phyloP scores from a whole-genome alignment of 2,888 invertebrate genomes.

The Amphipoea lucens region DNA sequence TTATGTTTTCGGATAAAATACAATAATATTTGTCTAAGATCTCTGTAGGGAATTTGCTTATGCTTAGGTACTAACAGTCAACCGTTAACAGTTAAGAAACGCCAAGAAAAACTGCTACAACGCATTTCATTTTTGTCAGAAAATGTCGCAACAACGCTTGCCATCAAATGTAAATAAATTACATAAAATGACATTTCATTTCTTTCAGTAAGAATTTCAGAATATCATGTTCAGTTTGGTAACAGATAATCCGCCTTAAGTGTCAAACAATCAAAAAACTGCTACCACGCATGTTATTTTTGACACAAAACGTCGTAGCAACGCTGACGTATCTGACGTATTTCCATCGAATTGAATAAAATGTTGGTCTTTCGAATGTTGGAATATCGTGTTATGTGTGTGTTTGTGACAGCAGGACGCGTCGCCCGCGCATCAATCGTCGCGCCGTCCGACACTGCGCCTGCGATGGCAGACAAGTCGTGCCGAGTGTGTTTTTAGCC shows the following conservation, averaged over 20 bases:
- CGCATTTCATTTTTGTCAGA: neutral
- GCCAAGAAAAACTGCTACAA: neutral
- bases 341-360: constrained; percentile 63
- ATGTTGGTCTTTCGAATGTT: constrained; percentile 42
- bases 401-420: constrained; percentile 70
- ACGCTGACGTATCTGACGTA: constrained; percentile 51
- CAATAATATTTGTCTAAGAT: neutral
- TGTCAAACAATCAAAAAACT: constrained; percentile 38
- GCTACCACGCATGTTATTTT: constrained; percentile 55
- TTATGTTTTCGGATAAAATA: neutral
- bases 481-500: constrained; percentile 67
- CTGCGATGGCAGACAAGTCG: constrained; percentile 76
- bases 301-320: constrained; percentile 54
- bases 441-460: constrained; percentile 73
- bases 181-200: neutral
- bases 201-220: neutral
- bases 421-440: constrained; percentile 80
- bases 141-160: neutral
- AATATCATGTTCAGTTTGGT: neutral
- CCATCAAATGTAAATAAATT: neutral
- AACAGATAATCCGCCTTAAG: constrained; percentile 27
- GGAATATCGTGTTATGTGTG: constrained; percentile 39
- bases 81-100: neutral
- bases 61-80: neutral
- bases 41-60: neutral